Evolutionary conservation across 2,113 vertebrate species (phyloP).

Genomic region (Albula glossodonta): DNA sequence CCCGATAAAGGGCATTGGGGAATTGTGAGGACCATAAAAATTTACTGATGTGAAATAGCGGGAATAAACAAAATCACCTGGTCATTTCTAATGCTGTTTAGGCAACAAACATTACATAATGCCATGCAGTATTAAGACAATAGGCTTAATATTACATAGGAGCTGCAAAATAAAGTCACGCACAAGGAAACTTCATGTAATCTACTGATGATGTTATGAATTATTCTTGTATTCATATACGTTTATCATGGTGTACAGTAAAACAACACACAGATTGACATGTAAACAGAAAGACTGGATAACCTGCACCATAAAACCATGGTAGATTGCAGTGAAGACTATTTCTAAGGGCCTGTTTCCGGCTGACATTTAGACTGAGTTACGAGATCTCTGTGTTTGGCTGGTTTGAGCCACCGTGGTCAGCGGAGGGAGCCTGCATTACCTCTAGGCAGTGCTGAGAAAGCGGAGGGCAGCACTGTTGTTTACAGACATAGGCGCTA

Average conservation of each 20-base stretch:
- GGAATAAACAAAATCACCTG: too few relatives aligned
- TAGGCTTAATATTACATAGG: neutral
- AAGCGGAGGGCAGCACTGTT: neutral
- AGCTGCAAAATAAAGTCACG: neutral
- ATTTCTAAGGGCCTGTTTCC: neutral
- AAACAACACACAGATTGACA: neutral
- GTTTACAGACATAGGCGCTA: neutral
- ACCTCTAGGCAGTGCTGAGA: neutral
- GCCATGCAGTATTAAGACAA: too few relatives aligned
- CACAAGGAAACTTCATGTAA: too few relatives aligned
- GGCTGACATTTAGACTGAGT: neutral
- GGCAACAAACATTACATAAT: too few relatives aligned
- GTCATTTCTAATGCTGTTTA: neutral
- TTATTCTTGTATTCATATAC: neutral
- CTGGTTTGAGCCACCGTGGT: neutral
- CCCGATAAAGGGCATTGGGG: neutral
- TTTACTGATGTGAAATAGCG: neutral
- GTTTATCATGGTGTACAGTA: neutral
- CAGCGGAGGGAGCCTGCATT: neutral
- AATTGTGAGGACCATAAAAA: neutral
- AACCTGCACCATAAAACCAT: too few relatives aligned
- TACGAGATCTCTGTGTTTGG: neutral
- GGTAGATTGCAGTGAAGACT: neutral
- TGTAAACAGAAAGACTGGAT: neutral
- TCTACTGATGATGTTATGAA: too few relatives aligned